Percentiles rank a stretch among this genome's conserved stretches.
Conservation (phyloP, 2,888 invertebrate genomes). For the Galeruca laticollis region DNA sequence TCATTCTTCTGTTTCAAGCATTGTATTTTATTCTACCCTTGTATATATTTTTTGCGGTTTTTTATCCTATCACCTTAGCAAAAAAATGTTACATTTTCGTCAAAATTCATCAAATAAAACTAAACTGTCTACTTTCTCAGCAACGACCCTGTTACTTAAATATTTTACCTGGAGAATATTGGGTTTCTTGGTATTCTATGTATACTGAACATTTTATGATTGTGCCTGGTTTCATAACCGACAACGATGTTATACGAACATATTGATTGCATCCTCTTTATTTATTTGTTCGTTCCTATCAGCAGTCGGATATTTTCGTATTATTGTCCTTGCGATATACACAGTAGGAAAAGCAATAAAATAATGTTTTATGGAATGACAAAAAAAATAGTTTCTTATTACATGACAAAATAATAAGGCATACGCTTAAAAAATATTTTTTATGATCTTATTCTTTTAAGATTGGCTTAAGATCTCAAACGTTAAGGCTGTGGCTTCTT, state of each 20-base stretch:
- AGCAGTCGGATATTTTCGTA: constrained; percentile 24
- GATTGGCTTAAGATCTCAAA: too few species aligned
- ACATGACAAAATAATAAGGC: background rate
- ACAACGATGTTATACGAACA: constrained; percentile 21
- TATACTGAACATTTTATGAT: constrained; percentile 40
- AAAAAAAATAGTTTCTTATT: background rate
- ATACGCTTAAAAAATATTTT: background rate
- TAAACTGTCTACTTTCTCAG: background rate
- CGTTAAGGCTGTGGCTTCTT: too few species aligned
- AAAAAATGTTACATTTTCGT: background rate
- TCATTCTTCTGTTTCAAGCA: too few species aligned
- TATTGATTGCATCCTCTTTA: constrained; percentile 32
- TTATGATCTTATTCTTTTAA: too few species aligned
- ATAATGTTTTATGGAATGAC: background rate
- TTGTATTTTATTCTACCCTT: too few species aligned
- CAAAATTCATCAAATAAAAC: background rate
- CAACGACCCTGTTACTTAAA: constrained; percentile 17
- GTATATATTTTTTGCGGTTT: too few species aligned
- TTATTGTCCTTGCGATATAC: constrained; percentile 11
- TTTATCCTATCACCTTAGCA: background rate
- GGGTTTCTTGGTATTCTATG: constrained; percentile 41
- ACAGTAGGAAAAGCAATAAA: background rate
- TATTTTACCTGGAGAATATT: constrained; percentile 41
- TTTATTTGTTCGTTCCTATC: constrained; percentile 25
- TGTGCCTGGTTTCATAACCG: constrained; percentile 31